Evolutionary conservation across 2,113 vertebrate species (phyloP).

Genomic region (Myrmecophaga tridactyla): DNA sequence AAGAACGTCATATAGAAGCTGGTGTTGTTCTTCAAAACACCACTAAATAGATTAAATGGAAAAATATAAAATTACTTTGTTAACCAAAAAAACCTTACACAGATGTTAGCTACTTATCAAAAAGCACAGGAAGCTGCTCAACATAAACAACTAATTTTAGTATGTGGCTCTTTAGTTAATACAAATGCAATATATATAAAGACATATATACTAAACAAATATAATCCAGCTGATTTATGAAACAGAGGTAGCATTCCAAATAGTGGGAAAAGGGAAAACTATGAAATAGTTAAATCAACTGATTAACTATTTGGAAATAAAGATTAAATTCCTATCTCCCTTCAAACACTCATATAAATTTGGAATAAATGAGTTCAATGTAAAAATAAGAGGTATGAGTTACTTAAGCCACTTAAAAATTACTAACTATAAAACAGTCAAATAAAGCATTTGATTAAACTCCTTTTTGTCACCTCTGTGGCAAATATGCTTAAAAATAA

Average conservation of each 20-base stretch:
- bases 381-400: constrained; percentile 21
- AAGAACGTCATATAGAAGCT: not conserved
- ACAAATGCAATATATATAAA: not conserved
- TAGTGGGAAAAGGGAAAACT: not conserved
- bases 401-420: constrained; percentile 26
- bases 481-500: constrained; percentile 10
- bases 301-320: constrained; percentile 2
- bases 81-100: not conserved
- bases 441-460: constrained; percentile 23
- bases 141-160: not conserved
- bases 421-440: not conserved
- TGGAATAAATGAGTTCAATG: constrained; percentile 8
- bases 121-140: not conserved
- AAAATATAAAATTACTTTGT: constrained; percentile 18
- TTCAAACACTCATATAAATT: not conserved
- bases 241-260: constrained; percentile 22
- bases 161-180: not conserved
- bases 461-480: not conserved
- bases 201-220: not conserved
- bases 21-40: not conserved
- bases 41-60: not conserved
- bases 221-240: not conserved
- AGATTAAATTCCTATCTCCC: not conserved
- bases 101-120: constrained; percentile 11
- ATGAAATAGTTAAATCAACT: not conserved